A percentile compares a stretch with the other conserved stretches of the same genome.
Evolutionary conservation across 1,140 invertebrate species (phyloP).

Genomic region (Coelopa frigida): DNA sequence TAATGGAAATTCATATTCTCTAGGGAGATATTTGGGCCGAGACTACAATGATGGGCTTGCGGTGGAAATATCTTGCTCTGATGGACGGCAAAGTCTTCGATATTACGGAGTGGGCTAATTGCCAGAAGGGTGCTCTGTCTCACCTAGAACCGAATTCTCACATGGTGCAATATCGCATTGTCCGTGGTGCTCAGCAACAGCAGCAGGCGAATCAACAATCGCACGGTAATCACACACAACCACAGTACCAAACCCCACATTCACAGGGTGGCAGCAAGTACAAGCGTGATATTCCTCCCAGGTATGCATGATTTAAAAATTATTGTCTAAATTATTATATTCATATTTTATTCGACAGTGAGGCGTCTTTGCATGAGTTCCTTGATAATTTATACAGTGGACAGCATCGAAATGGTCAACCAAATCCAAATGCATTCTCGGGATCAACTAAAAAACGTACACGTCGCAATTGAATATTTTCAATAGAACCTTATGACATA

Average conservation of each 20-base stretch:
- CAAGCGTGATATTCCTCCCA: constrained; percentile 13
- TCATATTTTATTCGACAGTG: constrained; percentile 21
- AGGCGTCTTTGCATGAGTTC: constrained; percentile 40
- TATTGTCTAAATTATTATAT: not conserved
- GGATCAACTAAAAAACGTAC: constrained; percentile 30
- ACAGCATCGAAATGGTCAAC: constrained; percentile 33
- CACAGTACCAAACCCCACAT: constrained; percentile 23
- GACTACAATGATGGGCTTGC: constrained; percentile 74
- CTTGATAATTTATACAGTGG: constrained; percentile 43
- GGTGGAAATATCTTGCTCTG: constrained; percentile 92
- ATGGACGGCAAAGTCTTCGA: constrained; percentile 92
- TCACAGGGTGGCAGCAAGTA: constrained; percentile 18
- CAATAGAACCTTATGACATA: too few relatives aligned
- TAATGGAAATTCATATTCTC: not conserved
- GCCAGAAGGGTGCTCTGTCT: constrained; percentile 75
- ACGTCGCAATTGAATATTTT: constrained; percentile 34
- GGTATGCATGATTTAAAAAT: constrained; percentile 4
- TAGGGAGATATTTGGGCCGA: constrained; percentile 95
- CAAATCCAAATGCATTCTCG: constrained; percentile 23
- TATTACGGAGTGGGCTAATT: constrained; percentile 92
- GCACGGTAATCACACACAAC: constrained; percentile 23
- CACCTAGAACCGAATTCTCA: constrained; percentile 80
- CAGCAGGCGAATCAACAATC: constrained; percentile 43
- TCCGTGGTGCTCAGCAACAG: constrained; percentile 60
- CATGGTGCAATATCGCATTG: constrained; percentile 86